These are phyloP conservation scores for Haliclona indistincta DNA, from an alignment of 37 sponge, comb jelly and placozoan genomes.

Conservation along the genomic window DNA sequence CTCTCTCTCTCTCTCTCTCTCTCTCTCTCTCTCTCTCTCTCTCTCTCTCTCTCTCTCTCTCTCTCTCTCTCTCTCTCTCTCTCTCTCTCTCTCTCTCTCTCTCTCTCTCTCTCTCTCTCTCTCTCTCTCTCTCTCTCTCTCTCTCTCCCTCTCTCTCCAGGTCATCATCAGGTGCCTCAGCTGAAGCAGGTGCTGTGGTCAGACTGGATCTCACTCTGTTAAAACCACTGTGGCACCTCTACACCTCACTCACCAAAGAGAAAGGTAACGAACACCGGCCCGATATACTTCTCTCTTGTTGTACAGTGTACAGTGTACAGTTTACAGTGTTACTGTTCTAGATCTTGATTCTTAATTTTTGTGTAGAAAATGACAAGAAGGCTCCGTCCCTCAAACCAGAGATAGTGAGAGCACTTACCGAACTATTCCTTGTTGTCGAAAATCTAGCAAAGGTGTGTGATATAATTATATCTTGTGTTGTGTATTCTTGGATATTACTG, in stretches of 20 bases:
- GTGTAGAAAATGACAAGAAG: constrained; percentile 36
- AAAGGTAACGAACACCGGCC: constrained; percentile 37
- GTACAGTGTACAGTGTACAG: background rate
- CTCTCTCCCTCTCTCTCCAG: background rate
- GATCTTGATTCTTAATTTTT: background rate
- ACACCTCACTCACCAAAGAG: constrained; percentile 55
- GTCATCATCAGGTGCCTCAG: background rate
- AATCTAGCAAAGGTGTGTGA: constrained; percentile 61
- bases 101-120: no score
- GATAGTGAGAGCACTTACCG: constrained; percentile 66
- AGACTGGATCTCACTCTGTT: constrained; percentile 72
- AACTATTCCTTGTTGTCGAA: constrained; percentile 77
- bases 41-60: no score
- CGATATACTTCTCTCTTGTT: background rate
- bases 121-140: background rate
- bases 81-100: no score
- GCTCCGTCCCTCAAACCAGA: constrained; percentile 47
- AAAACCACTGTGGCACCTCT: constrained; percentile 87
- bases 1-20: background rate
- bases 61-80: no score
- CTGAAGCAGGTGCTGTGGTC: background rate
- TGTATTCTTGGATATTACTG: no score
- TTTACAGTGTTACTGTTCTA: background rate
- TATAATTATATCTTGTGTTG: no score
- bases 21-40: constrained; percentile 22